These are phyloP conservation scores for Valencia hispanica DNA, from an alignment of 2,797 vertebrate species.

Conservation along the genomic window DNA sequence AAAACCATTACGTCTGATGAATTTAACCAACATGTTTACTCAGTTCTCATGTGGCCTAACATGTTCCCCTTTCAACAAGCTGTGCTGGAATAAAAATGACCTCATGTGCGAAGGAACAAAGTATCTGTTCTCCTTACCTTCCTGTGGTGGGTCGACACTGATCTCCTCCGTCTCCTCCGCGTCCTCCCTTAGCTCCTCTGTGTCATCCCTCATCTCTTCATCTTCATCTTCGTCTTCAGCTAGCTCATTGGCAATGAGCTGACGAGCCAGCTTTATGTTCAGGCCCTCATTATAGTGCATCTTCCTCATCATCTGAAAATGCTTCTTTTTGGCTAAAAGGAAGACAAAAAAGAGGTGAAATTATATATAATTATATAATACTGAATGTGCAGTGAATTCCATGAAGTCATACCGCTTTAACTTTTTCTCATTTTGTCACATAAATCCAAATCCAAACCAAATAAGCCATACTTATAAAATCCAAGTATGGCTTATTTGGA, in stretches of 20 bases:
- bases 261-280: conserved; percentile 95
- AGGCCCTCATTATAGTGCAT: conserved; percentile 97
- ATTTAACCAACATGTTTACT: conserved; percentile 1
- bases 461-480: too few species aligned
- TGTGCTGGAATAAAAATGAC: background rate
- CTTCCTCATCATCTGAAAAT: conserved; percentile 98
- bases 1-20: conserved; percentile 22
- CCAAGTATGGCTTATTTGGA: background rate
- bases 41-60: background rate
- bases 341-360: background rate
- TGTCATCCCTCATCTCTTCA: conserved; percentile 78
- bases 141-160: conserved; percentile 84
- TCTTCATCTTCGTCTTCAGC: conserved; percentile 87
- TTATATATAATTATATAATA: too few species aligned
- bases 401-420: too few species aligned
- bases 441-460: too few species aligned
- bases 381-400: too few species aligned
- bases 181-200: conserved; percentile 55
- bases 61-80: background rate
- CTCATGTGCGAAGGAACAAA: background rate
- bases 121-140: conserved; percentile 64
- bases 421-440: too few species aligned
- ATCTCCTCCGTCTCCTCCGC: conserved; percentile 82
- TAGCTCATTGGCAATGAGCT: conserved; percentile 94
- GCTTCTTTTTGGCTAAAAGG: conserved; percentile 89